These are phyloP conservation scores for Metallyticus violacea DNA, from an alignment of 2,888 invertebrate species.

Conservation along the genomic window DNA sequence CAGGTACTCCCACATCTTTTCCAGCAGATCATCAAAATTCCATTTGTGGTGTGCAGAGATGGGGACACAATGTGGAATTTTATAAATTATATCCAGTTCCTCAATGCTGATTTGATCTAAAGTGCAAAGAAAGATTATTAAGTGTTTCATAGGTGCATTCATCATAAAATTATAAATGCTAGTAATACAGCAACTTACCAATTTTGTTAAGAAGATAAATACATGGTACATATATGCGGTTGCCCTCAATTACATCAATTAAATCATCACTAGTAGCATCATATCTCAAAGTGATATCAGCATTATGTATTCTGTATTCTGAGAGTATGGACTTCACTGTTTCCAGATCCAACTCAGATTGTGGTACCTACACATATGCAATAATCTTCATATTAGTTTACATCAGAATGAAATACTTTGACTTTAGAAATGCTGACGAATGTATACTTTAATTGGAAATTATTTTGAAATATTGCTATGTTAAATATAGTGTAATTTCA, in stretches of 20 bases:
- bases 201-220: constrained; percentile 99
- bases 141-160: neutral
- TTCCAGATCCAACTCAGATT: constrained; percentile 91
- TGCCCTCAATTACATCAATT: constrained; percentile 98
- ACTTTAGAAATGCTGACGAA: too few species aligned
- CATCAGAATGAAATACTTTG: constrained; percentile 2
- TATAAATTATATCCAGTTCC: constrained; percentile 97
- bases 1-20: constrained; percentile 98
- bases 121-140: constrained; percentile 34
- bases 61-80: constrained; percentile 99
- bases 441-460: too few species aligned
- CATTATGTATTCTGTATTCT: constrained; percentile 98
- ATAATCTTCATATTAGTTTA: too few species aligned
- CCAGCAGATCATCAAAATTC: constrained; percentile 97
- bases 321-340: constrained; percentile 93
- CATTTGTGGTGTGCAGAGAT: constrained; percentile 99
- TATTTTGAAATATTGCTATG: too few species aligned
- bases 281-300: constrained; percentile 90
- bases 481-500: too few species aligned
- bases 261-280: constrained; percentile 97
- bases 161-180: neutral
- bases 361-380: constrained; percentile 65
- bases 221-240: constrained; percentile 96
- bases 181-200: constrained; percentile 52
- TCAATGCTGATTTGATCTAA: constrained; percentile 91